Base-by-base conservation (phyloP, 2,797 vertebrate species). In the Champsocephalus gunnari region DNA sequence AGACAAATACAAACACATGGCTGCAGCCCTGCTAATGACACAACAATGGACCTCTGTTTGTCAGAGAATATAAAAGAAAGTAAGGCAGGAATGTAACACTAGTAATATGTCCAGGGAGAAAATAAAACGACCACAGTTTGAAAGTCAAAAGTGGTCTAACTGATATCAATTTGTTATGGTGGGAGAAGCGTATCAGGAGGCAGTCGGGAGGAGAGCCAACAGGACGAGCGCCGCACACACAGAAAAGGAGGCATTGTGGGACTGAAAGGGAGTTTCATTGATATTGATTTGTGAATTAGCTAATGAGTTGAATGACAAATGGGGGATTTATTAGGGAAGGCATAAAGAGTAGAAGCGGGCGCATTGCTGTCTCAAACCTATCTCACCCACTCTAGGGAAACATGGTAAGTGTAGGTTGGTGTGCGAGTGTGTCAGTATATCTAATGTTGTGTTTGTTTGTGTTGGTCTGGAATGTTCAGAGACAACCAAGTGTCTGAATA, bases 211-310 rank as follows among this genome's bases (percentile, higher is more conserved):
- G 28, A 75, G 69, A 63, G 32, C 2, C 8, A 32, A 43, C 48
- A 65, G 10, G 28, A 14, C 0, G 7, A 45, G 32, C 14, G 7
- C 9, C 34, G 75, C 13, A 69, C 28, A 59, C 3, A 66, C 3
- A 63, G 17, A 64, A 16, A 43, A 45, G 10, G 14, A 9, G 10
- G 44, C 5, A 28, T 7, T 32, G 48, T 67, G 69, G 28, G 56
- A 76, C 45, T 83, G 48, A 74, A 73, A 75, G 77, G 60, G 56
- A 38, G 51, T 80, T 84, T 83, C 71, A 75, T 77, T 84, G 71
- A 75, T 88, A 93, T 81, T 88, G 87, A 93, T 92, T 85, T 80
- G 78, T 88, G 80, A 92, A 94, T 94, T 92, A 90, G 86, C 81
- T 91, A 90, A 92, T 89, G 80, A 86, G 80, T 59, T 90, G 73